Evolutionary conservation across 2,113 vertebrate species (phyloP), one percentile per base, ranked within the genome.

Genomic region (Empidonax traillii): DNA sequence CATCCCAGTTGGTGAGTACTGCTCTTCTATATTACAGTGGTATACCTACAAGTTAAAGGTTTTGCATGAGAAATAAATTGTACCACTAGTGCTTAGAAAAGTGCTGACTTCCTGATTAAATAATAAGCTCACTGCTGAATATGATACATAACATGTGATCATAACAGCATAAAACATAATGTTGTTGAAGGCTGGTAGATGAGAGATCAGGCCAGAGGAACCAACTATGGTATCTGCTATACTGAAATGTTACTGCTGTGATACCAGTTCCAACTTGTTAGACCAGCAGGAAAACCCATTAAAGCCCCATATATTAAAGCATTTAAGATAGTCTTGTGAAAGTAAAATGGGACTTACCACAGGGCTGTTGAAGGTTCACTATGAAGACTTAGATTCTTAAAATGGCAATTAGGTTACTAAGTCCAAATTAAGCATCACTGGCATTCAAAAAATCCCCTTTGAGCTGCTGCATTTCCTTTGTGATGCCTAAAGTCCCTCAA

Each of bases 161-260:
- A 95, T 76, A 97, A 76, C n/a, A 87, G 41, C 44, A 62, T 82
- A 87, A 97, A 91, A n/a, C 49, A 68, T 74, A 89, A 92, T 69
- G 68, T 65, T 52, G 62, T 87, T 95, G 81, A 92, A 75, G 80
- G 44, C 63, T 87, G 37, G 53, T 87, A 73, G 75, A 87, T 65
- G 82, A 79, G 27, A 25, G 23, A 72, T 80, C 44, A 25, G 49
- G 67, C 39, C 83, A 53, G 3, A 25, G 47, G 44, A 92, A 37
- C 27, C 46, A 61, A 35, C 10, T 67, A 23, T 86, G 33, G 7
- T 73, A 71, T 77, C 52, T 65, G 8, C 33, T 87, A 3, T 52
- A 67, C 19, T 0, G 0, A 90, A 87, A n/a, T 53, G 43, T 76
- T 65, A 68, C 74, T 71, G 35, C 19, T 94, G 52, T 47, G 49